Evolutionary conservation across 2,113 vertebrate genomes (phyloP).

Genomic region (Bujurquina vittata): DNA sequence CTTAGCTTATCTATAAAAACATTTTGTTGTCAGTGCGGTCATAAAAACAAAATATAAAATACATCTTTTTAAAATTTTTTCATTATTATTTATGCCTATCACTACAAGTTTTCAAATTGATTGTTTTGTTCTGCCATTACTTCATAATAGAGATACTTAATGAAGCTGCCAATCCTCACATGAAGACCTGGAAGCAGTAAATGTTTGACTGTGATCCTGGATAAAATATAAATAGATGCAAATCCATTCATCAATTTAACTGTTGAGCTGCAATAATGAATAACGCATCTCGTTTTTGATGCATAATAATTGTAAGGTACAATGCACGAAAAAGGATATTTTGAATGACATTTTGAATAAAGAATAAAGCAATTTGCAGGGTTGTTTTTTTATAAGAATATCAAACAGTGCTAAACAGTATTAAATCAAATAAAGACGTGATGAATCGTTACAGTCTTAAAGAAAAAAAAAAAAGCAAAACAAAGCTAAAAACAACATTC

Average conservation of each 20-base stretch:
- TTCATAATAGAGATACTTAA: background rate
- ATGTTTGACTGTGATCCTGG: background rate
- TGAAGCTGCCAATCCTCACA: background rate
- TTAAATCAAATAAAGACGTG: background rate
- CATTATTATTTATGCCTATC: background rate
- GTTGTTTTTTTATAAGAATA: background rate
- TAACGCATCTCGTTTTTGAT: background rate
- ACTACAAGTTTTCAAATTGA: background rate
- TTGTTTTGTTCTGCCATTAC: background rate
- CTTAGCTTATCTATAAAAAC: background rate
- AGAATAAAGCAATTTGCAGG: background rate
- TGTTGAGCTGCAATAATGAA: background rate
- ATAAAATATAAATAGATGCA: background rate
- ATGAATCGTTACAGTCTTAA: background rate
- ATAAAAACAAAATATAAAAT: background rate
- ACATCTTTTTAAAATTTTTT: background rate
- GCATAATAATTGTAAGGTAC: background rate
- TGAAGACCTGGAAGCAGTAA: background rate
- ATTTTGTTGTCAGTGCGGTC: background rate
- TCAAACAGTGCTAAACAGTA: background rate
- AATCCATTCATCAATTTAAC: background rate
- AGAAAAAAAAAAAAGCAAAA: background rate
- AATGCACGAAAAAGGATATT: background rate
- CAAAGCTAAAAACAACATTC: slow-evolving; percentile 21
- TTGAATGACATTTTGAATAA: background rate